A percentile compares a stretch with the other conserved stretches of the same genome.
These are phyloP conservation scores for Lordiphosa mommai DNA, from an alignment of 1,140 invertebrate genomes.

Conservation along the genomic window DNA sequence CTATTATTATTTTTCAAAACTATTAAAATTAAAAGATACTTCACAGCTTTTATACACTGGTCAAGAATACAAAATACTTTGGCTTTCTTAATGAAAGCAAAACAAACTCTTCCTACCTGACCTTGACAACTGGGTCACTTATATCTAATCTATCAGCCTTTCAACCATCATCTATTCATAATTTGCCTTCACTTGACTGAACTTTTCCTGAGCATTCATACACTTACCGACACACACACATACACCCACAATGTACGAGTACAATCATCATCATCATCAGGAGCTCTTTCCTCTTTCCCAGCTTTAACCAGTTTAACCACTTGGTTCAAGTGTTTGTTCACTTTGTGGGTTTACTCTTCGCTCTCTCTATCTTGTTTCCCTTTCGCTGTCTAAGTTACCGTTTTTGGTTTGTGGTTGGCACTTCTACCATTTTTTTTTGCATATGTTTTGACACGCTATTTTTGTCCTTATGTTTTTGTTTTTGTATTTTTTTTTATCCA, in stretches of 20 bases:
- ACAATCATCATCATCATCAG: slow-evolving; percentile 1
- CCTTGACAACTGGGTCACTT: slow-evolving; percentile 17
- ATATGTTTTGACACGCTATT: slow-evolving; percentile 63
- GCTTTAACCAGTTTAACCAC: slow-evolving; percentile 62
- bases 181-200: slow-evolving; percentile 44
- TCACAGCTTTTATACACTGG: too few relatives aligned
- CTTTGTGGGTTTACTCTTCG: slow-evolving; percentile 50
- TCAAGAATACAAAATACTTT: too few relatives aligned
- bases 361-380: slow-evolving; percentile 24
- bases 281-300: slow-evolving; percentile 9
- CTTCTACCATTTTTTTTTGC: slow-evolving; percentile 31
- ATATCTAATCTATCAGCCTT: slow-evolving; percentile 32
- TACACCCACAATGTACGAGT: neutral
- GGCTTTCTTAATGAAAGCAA: neutral
- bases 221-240: slow-evolving; percentile 30
- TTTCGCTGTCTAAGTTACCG: slow-evolving; percentile 33
- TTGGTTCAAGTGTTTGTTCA: slow-evolving; percentile 72
- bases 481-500: slow-evolving; percentile 17
- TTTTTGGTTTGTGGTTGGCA: slow-evolving; percentile 35
- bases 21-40: too few relatives aligned
- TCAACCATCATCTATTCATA: slow-evolving; percentile 34
- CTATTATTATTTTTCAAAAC: too few relatives aligned
- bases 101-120: neutral
- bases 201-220: slow-evolving; percentile 35
- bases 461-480: slow-evolving; percentile 43